Base-by-base conservation (phyloP, 2,888 invertebrate species). In the Nomada flava region DNA sequence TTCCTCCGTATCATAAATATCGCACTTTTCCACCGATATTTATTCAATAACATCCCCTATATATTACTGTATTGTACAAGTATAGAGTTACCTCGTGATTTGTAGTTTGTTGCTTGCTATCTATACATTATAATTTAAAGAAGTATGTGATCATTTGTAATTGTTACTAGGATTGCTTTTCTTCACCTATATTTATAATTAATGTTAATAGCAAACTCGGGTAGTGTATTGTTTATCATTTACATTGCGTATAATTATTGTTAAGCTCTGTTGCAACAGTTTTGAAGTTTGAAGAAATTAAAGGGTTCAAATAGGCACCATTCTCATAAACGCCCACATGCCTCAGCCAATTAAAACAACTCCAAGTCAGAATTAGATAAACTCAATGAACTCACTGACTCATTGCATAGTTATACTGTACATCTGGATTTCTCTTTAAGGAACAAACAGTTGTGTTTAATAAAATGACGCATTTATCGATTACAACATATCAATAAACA, bases 101-200 rank as follows among this genome's bases (percentile, higher is more conserved):
- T 55, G 83, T 87, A 88, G 77, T 83, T 76, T 83, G 68, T 84
- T 87, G 89, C 87, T 82, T 88, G 81, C 68, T 78, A 47, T 78
- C 50, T 79, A 59, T 59, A 76, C 20, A 55, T 75, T 36, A 70
- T 60, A 70, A 42, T 53, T 26, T 59, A 53, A 68, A 62, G 0
- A 79, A 67, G 57, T 83, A 73, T 74, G 29, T 53, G 26, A 65
- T 44, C 15, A 42, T 72, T 64, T 80, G 62, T 79, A 70, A 42
- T 42, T 67, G 26, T 69, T 68, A 20, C 63, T 80, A 74, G 63
- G 75, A 68, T 77, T 80, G 76, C 77, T 85, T 85, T 29, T 71
- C 23, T 84, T 52, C 15, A 52, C 69, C 72, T 82, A 2, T 62
- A 73, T 70, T 69, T 76, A 63, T 67, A 53, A 67, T 63, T 60